Evolutionary conservation across 1,140 invertebrate species (phyloP), one percentile per base, ranked within the genome.

Genomic region (Cydia strobilella): DNA sequence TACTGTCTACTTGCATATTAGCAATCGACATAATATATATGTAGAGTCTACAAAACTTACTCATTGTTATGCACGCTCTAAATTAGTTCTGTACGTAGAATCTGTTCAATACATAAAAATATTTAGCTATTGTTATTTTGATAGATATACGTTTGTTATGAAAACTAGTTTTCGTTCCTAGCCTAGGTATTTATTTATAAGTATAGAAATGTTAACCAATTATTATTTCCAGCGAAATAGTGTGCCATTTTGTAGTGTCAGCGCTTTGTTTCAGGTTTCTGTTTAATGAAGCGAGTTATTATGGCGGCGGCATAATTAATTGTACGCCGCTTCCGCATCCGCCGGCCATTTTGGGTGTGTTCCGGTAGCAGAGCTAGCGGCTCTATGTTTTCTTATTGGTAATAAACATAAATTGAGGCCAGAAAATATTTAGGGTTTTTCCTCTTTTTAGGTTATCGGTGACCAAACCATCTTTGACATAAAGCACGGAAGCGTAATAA

Each of bases 221-320:
- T 20, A 59, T 23, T 59, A 59, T 59, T 59, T 59, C 10, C 54
- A 59, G 9, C 20, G 9, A 59, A 59, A 59, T 59, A 23, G 54
- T 59, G 54, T 20, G 63, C 63, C 13, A 65, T 65, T 65, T 65
- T 65, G 63, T 65, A 65, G 63, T 65, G 63, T 65, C 63, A 65
- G 63, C n/a, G 63, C 63, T 65, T 65, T 65, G 63, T 65, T 65
- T 65, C 63, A 31, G 63, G 63, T 65, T 65, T 65, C 63, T 65
- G 63, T 65, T 65, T 65, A 65, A 65, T 65, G 63, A 65, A 65
- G 63, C 63, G 63, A 65, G 63, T 65, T 65, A 65, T 65, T 65
- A 65, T 65, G 63, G 63, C 63, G 63, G 23, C 27, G 27, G 63
- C 63, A 65, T 65, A 65, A 65, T 65, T 65, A 65, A 65, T 65